phyloP scores from a whole-genome alignment of 2,888 invertebrate genomes.

The Caenorhabditis virilis region DNA sequence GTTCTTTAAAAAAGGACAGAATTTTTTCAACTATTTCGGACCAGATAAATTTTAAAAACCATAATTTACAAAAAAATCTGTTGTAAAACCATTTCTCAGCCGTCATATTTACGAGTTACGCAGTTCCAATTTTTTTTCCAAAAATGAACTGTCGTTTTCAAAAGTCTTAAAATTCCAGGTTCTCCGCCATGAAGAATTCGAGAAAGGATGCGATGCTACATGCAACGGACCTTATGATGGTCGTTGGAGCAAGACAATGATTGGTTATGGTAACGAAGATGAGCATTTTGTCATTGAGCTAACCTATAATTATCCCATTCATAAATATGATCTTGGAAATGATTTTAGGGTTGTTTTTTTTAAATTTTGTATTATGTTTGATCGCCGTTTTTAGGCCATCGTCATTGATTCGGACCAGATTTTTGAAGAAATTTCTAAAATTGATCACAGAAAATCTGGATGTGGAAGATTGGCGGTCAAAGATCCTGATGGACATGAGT shows the following conservation, averaged over 20 bases:
- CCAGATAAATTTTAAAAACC: too few species aligned
- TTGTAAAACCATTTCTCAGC: too few species aligned
- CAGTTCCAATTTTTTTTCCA: too few species aligned
- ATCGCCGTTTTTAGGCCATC: conserved; percentile 74
- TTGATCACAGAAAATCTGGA: conserved; percentile 26
- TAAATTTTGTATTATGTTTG: neutral
- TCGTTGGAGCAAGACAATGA: conserved; percentile 98
- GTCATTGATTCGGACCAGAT: conserved; percentile 82
- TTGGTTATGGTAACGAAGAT: conserved; percentile 94
- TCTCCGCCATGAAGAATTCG: conserved; percentile 92
- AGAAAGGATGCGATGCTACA: conserved; percentile 91
- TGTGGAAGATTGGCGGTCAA: conserved; percentile 72
- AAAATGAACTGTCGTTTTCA: too few species aligned
- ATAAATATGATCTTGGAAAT: conserved; percentile 85
- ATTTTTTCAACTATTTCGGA: too few species aligned
- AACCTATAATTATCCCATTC: conserved; percentile 94
- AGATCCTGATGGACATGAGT: conserved; percentile 91
- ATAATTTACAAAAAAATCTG: too few species aligned
- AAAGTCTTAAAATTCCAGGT: conserved; percentile 17
- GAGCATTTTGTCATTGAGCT: conserved; percentile 92
- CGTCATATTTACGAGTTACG: too few species aligned
- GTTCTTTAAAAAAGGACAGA: neutral
- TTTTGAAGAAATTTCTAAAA: conserved; percentile 34
- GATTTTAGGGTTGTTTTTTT: conserved; percentile 76
- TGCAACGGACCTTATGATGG: conserved; percentile 99